Evolutionary conservation across 2,113 vertebrate genomes (phyloP).

Genomic region (Ranitomeya variabilis): DNA sequence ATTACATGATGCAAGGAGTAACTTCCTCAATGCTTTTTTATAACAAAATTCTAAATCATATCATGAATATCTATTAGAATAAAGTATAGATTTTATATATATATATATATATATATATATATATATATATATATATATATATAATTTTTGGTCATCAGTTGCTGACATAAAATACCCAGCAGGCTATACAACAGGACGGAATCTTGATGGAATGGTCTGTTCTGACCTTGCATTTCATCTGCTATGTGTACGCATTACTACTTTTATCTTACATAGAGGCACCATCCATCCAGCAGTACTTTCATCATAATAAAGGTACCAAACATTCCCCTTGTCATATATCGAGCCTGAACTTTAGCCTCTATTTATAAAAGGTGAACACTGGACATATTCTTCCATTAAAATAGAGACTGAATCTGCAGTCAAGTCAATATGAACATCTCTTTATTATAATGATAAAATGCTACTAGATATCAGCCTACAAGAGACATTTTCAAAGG

Average conservation of each 20-base stretch:
- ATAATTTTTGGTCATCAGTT: not conserved
- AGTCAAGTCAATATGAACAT: not conserved
- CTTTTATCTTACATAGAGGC: not conserved
- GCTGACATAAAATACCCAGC: not conserved
- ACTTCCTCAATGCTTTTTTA: not conserved
- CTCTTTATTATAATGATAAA: not conserved
- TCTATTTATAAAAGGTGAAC: not conserved
- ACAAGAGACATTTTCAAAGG: not conserved
- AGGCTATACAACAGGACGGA: not conserved
- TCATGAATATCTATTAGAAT: too few species aligned
- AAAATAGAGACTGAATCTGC: not conserved
- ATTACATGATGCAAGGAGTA: not conserved
- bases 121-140: not conserved
- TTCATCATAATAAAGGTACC: slow-evolving; percentile 9
- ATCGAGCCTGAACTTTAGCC: not conserved
- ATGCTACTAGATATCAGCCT: not conserved
- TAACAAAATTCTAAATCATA: not conserved
- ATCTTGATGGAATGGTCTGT: not conserved
- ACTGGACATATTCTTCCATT: not conserved
- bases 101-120: too few species aligned
- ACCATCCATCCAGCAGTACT: not conserved
- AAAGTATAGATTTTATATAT: not conserved
- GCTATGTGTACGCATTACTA: not conserved
- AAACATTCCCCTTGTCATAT: not conserved
- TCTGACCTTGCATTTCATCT: not conserved